phyloP scores from a whole-genome alignment of 2,113 vertebrate genomes.

The Egretta garzetta region DNA sequence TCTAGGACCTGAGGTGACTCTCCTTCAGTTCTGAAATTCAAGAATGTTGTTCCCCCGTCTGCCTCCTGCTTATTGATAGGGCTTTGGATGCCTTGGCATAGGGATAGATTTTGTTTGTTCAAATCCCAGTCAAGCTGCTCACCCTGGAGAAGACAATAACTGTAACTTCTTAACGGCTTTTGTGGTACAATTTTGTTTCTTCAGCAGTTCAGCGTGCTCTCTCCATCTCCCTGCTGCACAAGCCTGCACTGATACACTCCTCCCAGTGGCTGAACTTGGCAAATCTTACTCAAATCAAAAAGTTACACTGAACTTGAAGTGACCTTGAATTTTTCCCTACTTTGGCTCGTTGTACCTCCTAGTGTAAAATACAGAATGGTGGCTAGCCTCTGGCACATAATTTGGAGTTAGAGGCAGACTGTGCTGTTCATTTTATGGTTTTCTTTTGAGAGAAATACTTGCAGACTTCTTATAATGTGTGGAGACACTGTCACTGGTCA shows the following conservation, averaged over 20 bases:
- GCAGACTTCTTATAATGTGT: background rate
- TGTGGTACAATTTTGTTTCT: background rate
- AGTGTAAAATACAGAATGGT: accelerated
- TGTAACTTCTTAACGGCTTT: background rate
- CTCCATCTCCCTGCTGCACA: background rate
- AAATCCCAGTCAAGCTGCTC: background rate
- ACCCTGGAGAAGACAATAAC: background rate
- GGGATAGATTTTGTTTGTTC: background rate
- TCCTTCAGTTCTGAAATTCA: background rate
- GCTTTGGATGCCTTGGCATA: background rate
- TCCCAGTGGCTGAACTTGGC: background rate
- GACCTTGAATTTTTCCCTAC: background rate
- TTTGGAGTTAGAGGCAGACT: background rate
- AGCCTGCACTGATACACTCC: background rate
- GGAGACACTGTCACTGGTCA: background rate
- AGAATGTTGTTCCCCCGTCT: no score
- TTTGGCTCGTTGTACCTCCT: background rate
- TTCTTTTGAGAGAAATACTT: background rate
- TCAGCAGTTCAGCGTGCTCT: background rate
- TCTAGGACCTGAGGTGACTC: background rate
- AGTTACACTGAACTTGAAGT: background rate
- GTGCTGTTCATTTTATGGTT: background rate
- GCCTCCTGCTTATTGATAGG: background rate
- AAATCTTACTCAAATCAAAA: background rate
- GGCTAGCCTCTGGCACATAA: background rate